Evolutionary conservation across 2,888 invertebrate genomes (phyloP).

Genomic region (Panzeria rudis): DNA sequence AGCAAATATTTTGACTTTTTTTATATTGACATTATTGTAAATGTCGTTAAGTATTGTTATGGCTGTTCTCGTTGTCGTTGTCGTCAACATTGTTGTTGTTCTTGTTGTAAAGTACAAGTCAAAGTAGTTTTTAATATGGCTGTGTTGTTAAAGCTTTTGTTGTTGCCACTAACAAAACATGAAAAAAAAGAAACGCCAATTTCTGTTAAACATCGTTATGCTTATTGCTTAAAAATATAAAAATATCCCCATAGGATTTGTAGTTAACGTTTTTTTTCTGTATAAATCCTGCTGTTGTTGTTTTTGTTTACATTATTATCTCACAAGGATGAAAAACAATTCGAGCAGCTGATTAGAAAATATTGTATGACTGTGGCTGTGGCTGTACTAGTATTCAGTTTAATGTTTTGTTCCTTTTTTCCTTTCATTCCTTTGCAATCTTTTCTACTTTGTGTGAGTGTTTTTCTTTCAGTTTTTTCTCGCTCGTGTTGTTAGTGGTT

Average conservation of each 20-base stretch:
- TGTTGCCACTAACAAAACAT: neutral
- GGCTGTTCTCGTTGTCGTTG: slow-evolving; percentile 42
- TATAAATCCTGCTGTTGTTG: slow-evolving; percentile 12
- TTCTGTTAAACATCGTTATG: slow-evolving; percentile 68
- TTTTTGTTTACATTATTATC: slow-evolving; percentile 38
- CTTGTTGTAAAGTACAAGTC: slow-evolving; percentile 49
- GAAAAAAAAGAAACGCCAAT: slow-evolving; percentile 53
- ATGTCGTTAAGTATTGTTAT: slow-evolving; percentile 66
- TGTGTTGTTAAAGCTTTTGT: slow-evolving; percentile 20
- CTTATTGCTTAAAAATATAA: slow-evolving; percentile 61
- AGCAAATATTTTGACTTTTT: slow-evolving; percentile 69
- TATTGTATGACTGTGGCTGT: slow-evolving; percentile 44
- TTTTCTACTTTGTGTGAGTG: neutral
- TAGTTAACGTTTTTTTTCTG: slow-evolving; percentile 22
- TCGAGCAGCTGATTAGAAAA: slow-evolving; percentile 64
- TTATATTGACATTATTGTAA: slow-evolving; percentile 68
- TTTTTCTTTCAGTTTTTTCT: slow-evolving; percentile 5
- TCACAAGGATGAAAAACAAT: slow-evolving; percentile 35
- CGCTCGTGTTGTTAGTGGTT: slow-evolving; percentile 24
- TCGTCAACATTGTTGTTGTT: slow-evolving; percentile 48
- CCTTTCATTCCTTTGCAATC: slow-evolving; percentile 7
- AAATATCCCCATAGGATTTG: slow-evolving; percentile 43
- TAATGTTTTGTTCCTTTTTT: neutral
- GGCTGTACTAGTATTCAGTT: slow-evolving; percentile 10
- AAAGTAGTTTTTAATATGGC: slow-evolving; percentile 64